Evolutionary conservation across 2,888 invertebrate genomes (phyloP).

Genomic region (Caenorhabditis uteleia): DNA sequence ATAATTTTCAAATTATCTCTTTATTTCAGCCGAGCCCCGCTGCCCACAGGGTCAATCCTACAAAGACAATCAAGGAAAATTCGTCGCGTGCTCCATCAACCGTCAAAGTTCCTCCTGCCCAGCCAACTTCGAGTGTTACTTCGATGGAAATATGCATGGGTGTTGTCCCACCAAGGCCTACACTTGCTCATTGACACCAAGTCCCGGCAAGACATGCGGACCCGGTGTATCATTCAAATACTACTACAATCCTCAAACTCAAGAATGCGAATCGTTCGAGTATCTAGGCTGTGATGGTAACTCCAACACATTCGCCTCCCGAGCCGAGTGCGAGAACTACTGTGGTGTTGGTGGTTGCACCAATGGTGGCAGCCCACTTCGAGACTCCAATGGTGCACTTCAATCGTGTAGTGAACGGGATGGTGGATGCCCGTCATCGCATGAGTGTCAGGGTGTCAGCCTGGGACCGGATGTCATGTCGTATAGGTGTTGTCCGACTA

Average conservation of each 20-base stretch:
- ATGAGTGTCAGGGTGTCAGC: constrained; percentile 57
- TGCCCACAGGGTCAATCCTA: constrained; percentile 60
- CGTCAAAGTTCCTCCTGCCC: constrained; percentile 52
- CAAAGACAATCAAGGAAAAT: constrained; percentile 55
- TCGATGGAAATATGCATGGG: constrained; percentile 55
- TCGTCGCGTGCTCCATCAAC: constrained; percentile 48
- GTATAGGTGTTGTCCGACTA: constrained; percentile 57
- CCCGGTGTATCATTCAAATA: constrained; percentile 58
- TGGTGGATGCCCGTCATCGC: constrained; percentile 55
- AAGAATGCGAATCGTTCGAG: constrained; percentile 57
- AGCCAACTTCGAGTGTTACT: constrained; percentile 58
- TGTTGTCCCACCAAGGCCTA: constrained; percentile 61
- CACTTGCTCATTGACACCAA: constrained; percentile 55
- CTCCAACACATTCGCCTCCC: constrained; percentile 58
- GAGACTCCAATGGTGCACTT: constrained; percentile 47
- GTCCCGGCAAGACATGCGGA: constrained; percentile 57
- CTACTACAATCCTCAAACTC: constrained; percentile 52
- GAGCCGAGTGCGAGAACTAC: constrained; percentile 56
- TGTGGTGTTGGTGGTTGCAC: constrained; percentile 63
- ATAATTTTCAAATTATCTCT: not conserved
- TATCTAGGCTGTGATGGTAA: constrained; percentile 64
- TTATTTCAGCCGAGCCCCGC: constrained; percentile 49
- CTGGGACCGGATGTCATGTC: constrained; percentile 49
- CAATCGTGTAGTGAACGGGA: constrained; percentile 49
- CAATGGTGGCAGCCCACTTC: constrained; percentile 53